phyloP scores from a whole-genome alignment of 2,113 vertebrate genomes.

The Tachuris rubrigastra region DNA sequence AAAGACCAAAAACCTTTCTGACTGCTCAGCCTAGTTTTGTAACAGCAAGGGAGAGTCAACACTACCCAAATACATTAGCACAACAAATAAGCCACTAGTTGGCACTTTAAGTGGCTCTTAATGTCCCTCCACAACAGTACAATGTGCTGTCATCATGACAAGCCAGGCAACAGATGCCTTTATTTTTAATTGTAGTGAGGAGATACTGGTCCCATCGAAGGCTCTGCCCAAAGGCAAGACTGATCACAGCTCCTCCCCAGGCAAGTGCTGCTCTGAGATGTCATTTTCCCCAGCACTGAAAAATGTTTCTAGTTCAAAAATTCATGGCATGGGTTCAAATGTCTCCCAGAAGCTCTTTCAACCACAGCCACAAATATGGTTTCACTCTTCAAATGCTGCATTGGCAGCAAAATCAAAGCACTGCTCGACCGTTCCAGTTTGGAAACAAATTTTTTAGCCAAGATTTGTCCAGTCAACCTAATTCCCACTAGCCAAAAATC shows the following conservation, averaged over 20 bases:
- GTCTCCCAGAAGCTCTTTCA: conserved; percentile 34
- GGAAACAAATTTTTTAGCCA: conserved; percentile 8
- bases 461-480: background rate
- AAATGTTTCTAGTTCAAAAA: background rate
- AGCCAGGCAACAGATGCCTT: background rate
- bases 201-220: background rate
- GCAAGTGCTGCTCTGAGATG: background rate
- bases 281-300: background rate
- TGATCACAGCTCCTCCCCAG: background rate
- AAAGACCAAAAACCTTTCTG: background rate
- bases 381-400: background rate
- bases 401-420: conserved; percentile 53
- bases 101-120: background rate
- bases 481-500: background rate
- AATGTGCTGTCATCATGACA: background rate
- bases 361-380: conserved; percentile 18
- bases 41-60: background rate
- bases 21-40: background rate
- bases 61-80: background rate
- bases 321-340: background rate
- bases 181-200: background rate
- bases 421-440: background rate
- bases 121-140: background rate
- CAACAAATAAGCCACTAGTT: background rate
- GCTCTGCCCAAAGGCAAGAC: background rate